Percentiles rank a stretch among this genome's conserved stretches.
Conservation (phyloP, 2,888 invertebrate genomes). For the Ormyrus rosae region DNA sequence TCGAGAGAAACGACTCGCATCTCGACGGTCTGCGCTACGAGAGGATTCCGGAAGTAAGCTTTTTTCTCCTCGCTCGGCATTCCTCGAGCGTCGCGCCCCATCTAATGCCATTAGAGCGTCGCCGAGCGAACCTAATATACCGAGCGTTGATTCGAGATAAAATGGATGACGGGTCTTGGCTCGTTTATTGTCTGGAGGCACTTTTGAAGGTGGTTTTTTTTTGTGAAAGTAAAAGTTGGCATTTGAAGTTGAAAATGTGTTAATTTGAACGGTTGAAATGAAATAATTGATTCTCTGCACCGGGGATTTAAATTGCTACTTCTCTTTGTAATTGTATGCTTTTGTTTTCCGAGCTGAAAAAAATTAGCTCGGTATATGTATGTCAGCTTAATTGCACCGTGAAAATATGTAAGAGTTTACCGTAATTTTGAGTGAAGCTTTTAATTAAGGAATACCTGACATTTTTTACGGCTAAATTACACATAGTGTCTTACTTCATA, state of each 20-base stretch:
- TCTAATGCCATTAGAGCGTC: slow-evolving; percentile 14
- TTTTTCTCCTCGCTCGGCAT: not conserved
- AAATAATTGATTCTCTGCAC: not conserved
- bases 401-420: slow-evolving; percentile 6
- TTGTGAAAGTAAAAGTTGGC: not conserved
- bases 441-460: slow-evolving; percentile 21
- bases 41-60: slow-evolving; percentile 83
- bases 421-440: slow-evolving; percentile 1
- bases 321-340: not conserved
- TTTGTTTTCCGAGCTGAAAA: not conserved
- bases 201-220: not conserved
- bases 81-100: not conserved
- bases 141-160: not conserved
- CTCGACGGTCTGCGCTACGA: slow-evolving; percentile 77
- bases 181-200: not conserved
- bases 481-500: not conserved
- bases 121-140: slow-evolving; percentile 1
- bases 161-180: not conserved
- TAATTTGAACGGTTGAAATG: not conserved
- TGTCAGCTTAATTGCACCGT: slow-evolving; percentile 2
- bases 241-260: not conserved
- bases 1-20: slow-evolving; percentile 84
- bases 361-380: not conserved
- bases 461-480: slow-evolving; percentile 1
- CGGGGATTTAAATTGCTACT: not conserved